Evolutionary conservation across 1,140 invertebrate genomes (phyloP), one percentile per base, ranked within the genome.

Genomic region (Lepidotrigona ventralis): DNA sequence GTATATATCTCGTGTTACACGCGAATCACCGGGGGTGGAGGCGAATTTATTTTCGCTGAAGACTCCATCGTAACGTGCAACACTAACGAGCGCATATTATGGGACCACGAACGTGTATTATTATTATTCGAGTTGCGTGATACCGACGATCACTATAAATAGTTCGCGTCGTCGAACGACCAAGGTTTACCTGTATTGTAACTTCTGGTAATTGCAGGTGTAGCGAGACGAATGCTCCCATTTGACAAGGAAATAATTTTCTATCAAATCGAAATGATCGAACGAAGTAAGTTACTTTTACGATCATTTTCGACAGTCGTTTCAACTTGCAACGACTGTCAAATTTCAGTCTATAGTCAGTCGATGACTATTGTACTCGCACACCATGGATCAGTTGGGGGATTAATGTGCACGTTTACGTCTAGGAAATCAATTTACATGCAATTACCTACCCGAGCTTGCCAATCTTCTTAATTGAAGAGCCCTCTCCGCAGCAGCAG

Each of bases 401-500:
- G 23, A 33, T 73, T 71, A 53, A 83, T 33, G 29, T 72, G 23
- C 79, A 79, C 17, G 29, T 79, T 29, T 46, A 46, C 69, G n/a
- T n/a, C 8, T n/a, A 56, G 51, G 58, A 79, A 83, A 83, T 83
- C 76, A 83, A 83, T 79, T 83, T 79, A 66, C 60, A 56, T 72
- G 81, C 66, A 79, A 83, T 83, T 79, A 66, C n/a, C 76, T 72
- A 83, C 29, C 76, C 19, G 46, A 66, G 76, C 76, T 79, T 83
- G 58, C 75, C 81, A 83, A 83, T 83, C 76, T 72, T 72, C 76
- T 83, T 79, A 83, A 79, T 83, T 83, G 76, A 83, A 79, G 81
- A 83, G 69, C 58, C 29, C 58, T 64, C 76, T 56, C 6, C 39
- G 76, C 12, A 33, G 33, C 76, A 83, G 29, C 58, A 51, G 69